Evolutionary conservation across 2,113 vertebrate species (phyloP).

Genomic region (Nanger granti): DNA sequence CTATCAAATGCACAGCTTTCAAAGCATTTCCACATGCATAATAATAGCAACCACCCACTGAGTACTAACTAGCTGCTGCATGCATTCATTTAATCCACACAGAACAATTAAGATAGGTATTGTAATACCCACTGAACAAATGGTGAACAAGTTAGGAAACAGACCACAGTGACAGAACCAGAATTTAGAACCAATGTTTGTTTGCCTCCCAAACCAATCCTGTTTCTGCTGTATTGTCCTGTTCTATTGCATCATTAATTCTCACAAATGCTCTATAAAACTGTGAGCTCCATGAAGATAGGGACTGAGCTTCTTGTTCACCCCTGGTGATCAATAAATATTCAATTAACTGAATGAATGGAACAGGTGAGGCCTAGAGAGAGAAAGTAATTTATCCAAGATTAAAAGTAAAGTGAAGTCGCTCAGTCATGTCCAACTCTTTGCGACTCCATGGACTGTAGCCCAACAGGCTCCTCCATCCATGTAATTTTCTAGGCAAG

Average conservation of each 20-base stretch:
- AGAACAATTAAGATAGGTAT: not conserved
- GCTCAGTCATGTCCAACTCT: too few relatives aligned
- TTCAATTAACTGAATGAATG: not conserved
- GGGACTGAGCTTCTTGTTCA: not conserved
- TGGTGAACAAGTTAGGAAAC: not conserved
- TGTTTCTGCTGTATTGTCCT: not conserved
- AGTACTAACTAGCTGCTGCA: not conserved
- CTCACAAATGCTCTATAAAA: not conserved
- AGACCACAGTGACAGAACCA: not conserved
- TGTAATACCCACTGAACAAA: not conserved
- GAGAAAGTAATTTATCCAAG: not conserved
- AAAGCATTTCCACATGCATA: not conserved
- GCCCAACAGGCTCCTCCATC: too few relatives aligned
- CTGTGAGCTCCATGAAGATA: not conserved
- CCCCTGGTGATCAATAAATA: slow-evolving; percentile 9
- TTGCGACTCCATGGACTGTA: too few relatives aligned
- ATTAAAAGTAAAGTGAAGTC: not conserved
- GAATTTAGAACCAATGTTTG: not conserved
- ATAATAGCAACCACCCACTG: not conserved
- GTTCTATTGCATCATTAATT: not conserved
- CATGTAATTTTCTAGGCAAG: too few relatives aligned
- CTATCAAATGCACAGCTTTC: not conserved
- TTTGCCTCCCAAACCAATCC: not conserved
- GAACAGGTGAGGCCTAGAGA: not conserved
- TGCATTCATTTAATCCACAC: not conserved